Conservation (phyloP, 2,888 invertebrate genomes). For the Exephanes ischioxanthus region DNA sequence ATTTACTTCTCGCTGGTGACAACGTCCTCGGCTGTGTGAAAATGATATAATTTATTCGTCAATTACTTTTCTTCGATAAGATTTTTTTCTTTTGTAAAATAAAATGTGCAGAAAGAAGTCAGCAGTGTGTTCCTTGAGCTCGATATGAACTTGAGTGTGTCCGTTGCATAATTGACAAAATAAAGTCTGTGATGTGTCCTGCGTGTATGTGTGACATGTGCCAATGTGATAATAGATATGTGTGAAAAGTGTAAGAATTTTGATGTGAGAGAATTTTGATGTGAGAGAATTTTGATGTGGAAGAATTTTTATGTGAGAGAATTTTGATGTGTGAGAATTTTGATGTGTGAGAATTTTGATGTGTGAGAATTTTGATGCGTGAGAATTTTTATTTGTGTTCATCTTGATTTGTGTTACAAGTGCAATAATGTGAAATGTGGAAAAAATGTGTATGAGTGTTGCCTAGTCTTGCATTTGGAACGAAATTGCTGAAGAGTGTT, state of each 20-base stretch:
- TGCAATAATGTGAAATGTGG: constrained; percentile 13
- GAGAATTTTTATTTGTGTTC: not conserved
- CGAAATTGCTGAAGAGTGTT: constrained; percentile 36
- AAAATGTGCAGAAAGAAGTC: not conserved
- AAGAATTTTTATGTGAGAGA: not conserved
- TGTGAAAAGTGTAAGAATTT: not conserved
- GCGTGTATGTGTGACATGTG: not conserved
- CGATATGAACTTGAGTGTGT: not conserved
- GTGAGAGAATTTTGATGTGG: not conserved
- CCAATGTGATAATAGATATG: not conserved
- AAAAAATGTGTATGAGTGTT: constrained; percentile 4
- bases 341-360: not conserved
- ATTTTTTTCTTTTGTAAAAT: not conserved
- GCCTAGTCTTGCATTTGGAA: constrained; percentile 3
- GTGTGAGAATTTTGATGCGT: not conserved
- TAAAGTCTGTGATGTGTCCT: not conserved
- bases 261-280: not conserved
- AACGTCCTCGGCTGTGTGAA: constrained; percentile 38
- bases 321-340: not conserved
- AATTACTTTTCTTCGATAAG: not conserved
- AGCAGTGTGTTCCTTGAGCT: not conserved
- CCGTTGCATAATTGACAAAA: not conserved
- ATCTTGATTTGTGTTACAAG: constrained; percentile 9
- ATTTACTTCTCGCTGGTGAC: constrained; percentile 4
- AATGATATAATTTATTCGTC: constrained; percentile 20